phyloP scores from a whole-genome alignment of 2,888 invertebrate genomes.

The Hetaerina titia region DNA sequence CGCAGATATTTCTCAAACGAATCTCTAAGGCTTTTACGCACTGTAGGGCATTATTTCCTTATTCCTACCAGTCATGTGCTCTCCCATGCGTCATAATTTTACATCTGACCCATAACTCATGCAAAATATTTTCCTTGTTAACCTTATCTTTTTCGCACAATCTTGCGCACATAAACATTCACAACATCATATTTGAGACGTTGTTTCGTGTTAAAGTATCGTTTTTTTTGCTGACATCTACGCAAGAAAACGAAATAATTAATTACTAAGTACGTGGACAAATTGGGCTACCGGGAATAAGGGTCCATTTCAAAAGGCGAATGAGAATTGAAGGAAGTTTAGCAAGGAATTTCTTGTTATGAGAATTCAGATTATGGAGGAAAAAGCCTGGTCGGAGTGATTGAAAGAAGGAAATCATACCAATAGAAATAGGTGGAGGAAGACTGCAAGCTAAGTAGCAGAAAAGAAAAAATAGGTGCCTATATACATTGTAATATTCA shows the following conservation, averaged over 20 bases:
- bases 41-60: background rate
- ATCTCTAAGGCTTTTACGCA: slow-evolving; percentile 10
- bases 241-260: background rate
- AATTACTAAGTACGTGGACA: background rate
- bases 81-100: background rate
- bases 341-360: too few species aligned
- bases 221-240: background rate
- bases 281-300: background rate
- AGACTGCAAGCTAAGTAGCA: too few species aligned
- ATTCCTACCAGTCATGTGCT: background rate
- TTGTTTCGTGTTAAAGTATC: background rate
- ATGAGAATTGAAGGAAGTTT: too few species aligned
- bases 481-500: too few species aligned
- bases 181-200: background rate
- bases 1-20: background rate
- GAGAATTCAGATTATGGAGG: too few species aligned
- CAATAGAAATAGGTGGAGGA: too few species aligned
- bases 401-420: too few species aligned
- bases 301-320: background rate
- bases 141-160: background rate
- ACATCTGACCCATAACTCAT: background rate
- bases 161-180: background rate
- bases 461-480: too few species aligned
- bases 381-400: too few species aligned
- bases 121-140: background rate